Base-by-base conservation (phyloP, 2,797 vertebrate species). In the Pantherophis alleghaniensis region DNA sequence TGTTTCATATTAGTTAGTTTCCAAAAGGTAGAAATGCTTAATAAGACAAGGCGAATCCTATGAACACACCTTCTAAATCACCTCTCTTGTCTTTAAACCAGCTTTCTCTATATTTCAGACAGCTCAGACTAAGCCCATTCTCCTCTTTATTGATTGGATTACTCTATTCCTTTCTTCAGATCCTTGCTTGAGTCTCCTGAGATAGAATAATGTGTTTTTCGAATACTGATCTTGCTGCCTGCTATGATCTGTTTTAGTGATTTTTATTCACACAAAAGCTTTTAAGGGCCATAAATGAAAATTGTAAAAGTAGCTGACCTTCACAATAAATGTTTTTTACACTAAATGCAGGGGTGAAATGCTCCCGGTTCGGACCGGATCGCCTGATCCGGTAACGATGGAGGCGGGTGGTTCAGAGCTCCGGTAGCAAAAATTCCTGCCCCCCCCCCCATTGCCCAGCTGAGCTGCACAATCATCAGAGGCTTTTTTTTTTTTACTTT, bases 211-310 rank as follows among this genome's bases (percentile, higher is more conserved):
- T 69, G 28, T 32, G 47, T 90, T 90, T 90, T 69, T 32, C 61
- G 10, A 22, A n/a, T 69, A 66, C 47, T 53, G 42, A n/a, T 90
- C 28, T 60, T 37, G 42, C 57, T n/a, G 53, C 51, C 13, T 61
- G 20, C 20, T 42, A 26, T 12, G 2, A 60, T 61, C 57, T 28
- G 57, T 42, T 89, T 42, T 47, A 47, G 79, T 83, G 79, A 83
- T 83, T 83, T 63, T 83, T 83, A 47, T 13, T 10, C 42, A 83
- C 37, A 83, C 42, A 47, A 83, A 83, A 83, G 42, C 42, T 53
- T 66, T 90, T 66, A 66, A 47, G 47, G 42, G 12, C 5, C 13
- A 47, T 63, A 53, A 20, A 63, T 95, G 95, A n/a, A 90, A 91
- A 60, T 20, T 7, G 60, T 53, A 47, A 63, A 83, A 47, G 22